phyloP scores from a whole-genome alignment of 2,113 vertebrate species.

The Oreochromis aureus region DNA sequence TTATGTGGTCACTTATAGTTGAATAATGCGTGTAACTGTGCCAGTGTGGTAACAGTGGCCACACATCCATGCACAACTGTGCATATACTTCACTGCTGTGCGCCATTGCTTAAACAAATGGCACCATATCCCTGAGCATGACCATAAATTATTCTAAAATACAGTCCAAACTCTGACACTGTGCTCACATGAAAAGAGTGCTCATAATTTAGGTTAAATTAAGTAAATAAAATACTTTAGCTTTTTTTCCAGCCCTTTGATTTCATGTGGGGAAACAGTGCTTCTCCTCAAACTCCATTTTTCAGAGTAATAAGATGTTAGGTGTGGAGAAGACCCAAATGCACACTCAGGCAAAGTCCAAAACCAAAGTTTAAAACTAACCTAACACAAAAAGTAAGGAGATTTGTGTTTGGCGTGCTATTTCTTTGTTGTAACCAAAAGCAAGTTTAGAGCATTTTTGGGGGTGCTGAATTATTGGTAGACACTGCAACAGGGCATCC shows the following conservation, averaged over 20 bases:
- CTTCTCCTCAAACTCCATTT: background rate
- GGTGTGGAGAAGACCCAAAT: background rate
- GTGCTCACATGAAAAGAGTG: background rate
- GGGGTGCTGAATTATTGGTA: background rate
- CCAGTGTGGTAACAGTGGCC: background rate
- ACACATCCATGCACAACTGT: background rate
- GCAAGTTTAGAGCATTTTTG: background rate
- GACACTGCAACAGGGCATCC: background rate
- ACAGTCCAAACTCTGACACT: background rate
- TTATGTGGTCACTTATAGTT: background rate
- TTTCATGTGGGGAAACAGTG: background rate
- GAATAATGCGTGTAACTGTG: background rate
- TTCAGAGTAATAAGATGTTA: background rate
- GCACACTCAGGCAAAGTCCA: background rate
- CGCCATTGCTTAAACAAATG: background rate
- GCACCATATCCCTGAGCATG: accelerated
- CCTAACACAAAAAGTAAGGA: background rate
- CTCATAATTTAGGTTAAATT: background rate
- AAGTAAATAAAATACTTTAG: background rate
- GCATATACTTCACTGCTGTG: background rate
- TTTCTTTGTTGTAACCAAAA: background rate
- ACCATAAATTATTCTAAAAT: background rate
- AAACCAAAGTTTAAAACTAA: background rate
- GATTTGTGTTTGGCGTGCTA: background rate
- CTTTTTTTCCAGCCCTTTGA: background rate